A percentile compares a stretch with the other conserved stretches of the same genome.
Conservation (phyloP, 2,797 vertebrate genomes). For the Acrocephalus scirpaceus region DNA sequence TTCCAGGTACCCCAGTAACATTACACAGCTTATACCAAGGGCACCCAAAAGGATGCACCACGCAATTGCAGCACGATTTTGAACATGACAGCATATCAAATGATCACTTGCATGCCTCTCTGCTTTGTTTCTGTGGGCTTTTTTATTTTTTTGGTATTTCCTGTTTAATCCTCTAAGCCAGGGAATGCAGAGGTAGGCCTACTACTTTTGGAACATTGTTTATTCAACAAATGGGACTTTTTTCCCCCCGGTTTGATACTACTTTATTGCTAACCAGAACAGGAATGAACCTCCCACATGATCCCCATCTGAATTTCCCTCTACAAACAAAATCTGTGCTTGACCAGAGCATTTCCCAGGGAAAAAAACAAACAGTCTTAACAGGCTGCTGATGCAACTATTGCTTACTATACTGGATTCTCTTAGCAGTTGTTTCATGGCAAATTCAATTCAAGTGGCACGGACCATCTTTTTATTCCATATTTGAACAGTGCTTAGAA, state of each 20-base stretch:
- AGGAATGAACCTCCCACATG: background rate
- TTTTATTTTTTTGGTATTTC: slow-evolving; percentile 51
- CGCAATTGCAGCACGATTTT: fast-evolving
- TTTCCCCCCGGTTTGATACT: background rate
- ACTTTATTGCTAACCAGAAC: slow-evolving; percentile 14
- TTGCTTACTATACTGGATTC: background rate
- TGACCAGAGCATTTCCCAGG: background rate
- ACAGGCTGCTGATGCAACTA: background rate
- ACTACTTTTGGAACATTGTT: slow-evolving; percentile 4
- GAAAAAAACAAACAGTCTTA: background rate
- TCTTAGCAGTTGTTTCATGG: background rate
- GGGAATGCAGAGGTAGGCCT: slow-evolving; percentile 49
- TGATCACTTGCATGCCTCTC: background rate
- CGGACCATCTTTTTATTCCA: background rate
- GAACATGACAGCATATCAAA: background rate
- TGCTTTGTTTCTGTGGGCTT: background rate
- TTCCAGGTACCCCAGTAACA: background rate
- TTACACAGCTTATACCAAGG: background rate
- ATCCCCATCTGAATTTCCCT: background rate
- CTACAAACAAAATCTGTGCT: background rate
- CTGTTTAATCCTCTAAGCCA: slow-evolving; percentile 54
- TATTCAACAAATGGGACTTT: background rate
- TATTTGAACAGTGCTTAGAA: background rate
- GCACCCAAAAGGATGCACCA: background rate
- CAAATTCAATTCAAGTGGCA: slow-evolving; percentile 30